Evolutionary conservation across 2,888 invertebrate genomes (phyloP).

Genomic region (Tuberolachnus salignus): DNA sequence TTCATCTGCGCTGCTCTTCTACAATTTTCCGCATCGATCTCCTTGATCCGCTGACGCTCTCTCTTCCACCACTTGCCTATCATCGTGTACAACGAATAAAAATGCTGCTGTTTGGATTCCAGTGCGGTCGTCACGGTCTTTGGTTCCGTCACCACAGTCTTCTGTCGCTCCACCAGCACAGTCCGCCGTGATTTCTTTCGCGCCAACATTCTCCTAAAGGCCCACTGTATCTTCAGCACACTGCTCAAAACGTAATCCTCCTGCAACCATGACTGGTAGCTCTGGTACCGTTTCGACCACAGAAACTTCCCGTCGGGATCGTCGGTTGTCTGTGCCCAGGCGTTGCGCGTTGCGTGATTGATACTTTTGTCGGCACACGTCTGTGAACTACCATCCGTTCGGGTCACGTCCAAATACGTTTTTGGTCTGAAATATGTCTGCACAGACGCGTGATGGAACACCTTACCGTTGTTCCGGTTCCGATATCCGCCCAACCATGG

Average conservation of each 20-base stretch:
- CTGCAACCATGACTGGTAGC: slow-evolving; percentile 62
- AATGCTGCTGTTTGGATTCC: slow-evolving; percentile 39
- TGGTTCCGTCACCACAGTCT: neutral
- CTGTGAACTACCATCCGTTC: slow-evolving; percentile 64
- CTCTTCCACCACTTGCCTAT: slow-evolving; percentile 73
- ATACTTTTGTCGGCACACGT: slow-evolving; percentile 56
- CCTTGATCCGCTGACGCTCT: slow-evolving; percentile 70
- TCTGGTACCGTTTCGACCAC: slow-evolving; percentile 70
- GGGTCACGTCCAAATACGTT: slow-evolving; percentile 67
- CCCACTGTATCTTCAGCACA: slow-evolving; percentile 23
- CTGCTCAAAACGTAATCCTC: slow-evolving; percentile 1
- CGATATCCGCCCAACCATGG: slow-evolving; percentile 83
- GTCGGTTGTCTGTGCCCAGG: slow-evolving; percentile 60
- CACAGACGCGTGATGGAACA: slow-evolving; percentile 81
- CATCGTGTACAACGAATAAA: slow-evolving; percentile 63
- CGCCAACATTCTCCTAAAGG: neutral
- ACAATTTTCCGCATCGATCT: slow-evolving; percentile 68
- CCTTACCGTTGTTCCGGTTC: slow-evolving; percentile 71
- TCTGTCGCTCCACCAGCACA: neutral
- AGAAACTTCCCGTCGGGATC: slow-evolving; percentile 69
- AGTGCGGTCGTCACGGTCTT: neutral
- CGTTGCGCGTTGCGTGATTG: neutral
- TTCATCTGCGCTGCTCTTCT: slow-evolving; percentile 74
- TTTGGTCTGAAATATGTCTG: slow-evolving; percentile 68
- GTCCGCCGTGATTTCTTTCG: neutral